phyloP scores from a whole-genome alignment of 2,888 invertebrate species.

The Rhagium mordax region DNA sequence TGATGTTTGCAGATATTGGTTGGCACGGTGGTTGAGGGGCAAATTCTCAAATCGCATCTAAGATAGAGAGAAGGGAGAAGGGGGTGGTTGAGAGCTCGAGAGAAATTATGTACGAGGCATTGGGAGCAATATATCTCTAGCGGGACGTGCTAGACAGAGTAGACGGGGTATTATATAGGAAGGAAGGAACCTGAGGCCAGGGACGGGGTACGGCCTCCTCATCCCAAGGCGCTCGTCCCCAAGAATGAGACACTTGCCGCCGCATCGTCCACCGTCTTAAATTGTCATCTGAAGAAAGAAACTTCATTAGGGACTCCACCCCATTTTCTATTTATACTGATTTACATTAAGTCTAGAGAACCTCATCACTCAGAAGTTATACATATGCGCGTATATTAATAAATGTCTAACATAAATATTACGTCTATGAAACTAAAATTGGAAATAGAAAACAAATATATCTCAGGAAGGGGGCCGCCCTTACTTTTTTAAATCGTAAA shows the following conservation, averaged over 20 bases:
- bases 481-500: no score
- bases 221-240: slow-evolving; percentile 68
- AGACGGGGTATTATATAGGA: slow-evolving; percentile 70
- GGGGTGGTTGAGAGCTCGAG: slow-evolving; percentile 60
- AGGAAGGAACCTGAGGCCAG: slow-evolving; percentile 67
- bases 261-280: slow-evolving; percentile 63
- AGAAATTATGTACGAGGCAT: slow-evolving; percentile 72
- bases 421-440: no score
- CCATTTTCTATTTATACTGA: slow-evolving; percentile 38
- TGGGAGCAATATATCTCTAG: slow-evolving; percentile 71
- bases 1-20: slow-evolving; percentile 30
- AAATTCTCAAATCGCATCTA: slow-evolving; percentile 47
- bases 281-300: slow-evolving; percentile 68
- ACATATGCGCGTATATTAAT: not conserved
- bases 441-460: no score
- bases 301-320: slow-evolving; percentile 60
- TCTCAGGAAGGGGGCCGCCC: no score
- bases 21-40: slow-evolving; percentile 33
- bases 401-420: not conserved
- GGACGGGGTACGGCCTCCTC: slow-evolving; percentile 52
- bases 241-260: slow-evolving; percentile 68
- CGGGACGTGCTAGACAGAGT: slow-evolving; percentile 71
- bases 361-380: not conserved
- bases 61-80: slow-evolving; percentile 48
- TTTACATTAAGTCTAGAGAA: slow-evolving; percentile 2